phyloP scores from a whole-genome alignment of 2,888 invertebrate species.

The Teinopalpus imperialis region DNA sequence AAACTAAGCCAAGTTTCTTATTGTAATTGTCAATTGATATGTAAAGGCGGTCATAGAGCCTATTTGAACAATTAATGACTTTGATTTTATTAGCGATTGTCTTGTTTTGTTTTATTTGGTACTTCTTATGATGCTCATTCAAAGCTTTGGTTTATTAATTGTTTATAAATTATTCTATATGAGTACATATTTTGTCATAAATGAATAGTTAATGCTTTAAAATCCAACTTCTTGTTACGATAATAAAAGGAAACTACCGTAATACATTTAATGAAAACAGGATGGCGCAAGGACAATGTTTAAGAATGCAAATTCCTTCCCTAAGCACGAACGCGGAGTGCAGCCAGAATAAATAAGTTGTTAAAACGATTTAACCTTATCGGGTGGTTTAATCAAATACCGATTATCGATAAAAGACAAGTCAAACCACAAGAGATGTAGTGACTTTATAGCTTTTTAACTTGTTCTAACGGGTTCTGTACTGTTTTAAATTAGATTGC shows the following conservation, averaged over 20 bases:
- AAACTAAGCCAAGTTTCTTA: too few species aligned
- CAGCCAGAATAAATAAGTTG: slow-evolving; percentile 25
- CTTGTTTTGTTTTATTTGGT: too few species aligned
- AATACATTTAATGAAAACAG: slow-evolving; percentile 20
- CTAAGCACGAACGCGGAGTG: slow-evolving; percentile 9
- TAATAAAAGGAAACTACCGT: slow-evolving; percentile 15
- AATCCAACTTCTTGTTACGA: neutral
- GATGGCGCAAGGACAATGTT: slow-evolving; percentile 19
- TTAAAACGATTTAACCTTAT: slow-evolving; percentile 20
- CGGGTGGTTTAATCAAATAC: slow-evolving; percentile 26
- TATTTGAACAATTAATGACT: too few species aligned
- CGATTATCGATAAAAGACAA: slow-evolving; percentile 29
- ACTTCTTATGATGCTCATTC: too few species aligned
- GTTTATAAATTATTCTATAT: too few species aligned
- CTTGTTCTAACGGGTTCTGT: slow-evolving; percentile 30
- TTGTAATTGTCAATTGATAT: too few species aligned
- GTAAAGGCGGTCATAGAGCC: too few species aligned
- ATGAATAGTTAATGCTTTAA: neutral
- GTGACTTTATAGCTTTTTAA: slow-evolving; percentile 28
- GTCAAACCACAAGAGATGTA: slow-evolving; percentile 19
- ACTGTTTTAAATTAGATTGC: slow-evolving; percentile 28
- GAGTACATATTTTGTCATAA: too few species aligned
- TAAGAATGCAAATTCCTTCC: slow-evolving; percentile 17
- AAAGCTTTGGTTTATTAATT: too few species aligned
- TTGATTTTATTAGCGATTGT: too few species aligned